phyloP scores from a whole-genome alignment of 2,113 vertebrate species.

The Marmota monax region DNA sequence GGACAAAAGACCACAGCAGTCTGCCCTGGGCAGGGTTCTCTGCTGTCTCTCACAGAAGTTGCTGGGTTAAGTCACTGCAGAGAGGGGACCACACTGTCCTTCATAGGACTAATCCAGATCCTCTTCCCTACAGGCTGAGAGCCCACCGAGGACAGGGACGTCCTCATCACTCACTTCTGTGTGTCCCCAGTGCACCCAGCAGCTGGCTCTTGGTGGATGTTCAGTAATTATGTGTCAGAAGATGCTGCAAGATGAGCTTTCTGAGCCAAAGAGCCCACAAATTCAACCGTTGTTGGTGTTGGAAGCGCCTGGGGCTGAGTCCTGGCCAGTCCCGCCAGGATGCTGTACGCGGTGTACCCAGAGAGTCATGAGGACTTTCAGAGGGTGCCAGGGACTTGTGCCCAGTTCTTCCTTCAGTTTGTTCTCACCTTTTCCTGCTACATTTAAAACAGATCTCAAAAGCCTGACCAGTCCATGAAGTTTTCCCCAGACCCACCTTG shows the following conservation, averaged over 20 bases:
- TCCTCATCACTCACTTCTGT: background rate
- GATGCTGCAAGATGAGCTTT: fast-evolving
- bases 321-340: background rate
- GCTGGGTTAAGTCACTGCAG: fast-evolving
- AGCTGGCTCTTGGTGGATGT: background rate
- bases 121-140: background rate
- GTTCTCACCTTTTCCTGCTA: background rate
- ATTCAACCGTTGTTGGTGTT: background rate
- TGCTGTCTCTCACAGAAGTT: background rate
- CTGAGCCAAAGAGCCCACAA: background rate
- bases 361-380: background rate
- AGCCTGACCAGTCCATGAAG: background rate
- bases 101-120: fast-evolving
- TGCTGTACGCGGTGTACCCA: background rate
- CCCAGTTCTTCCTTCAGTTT: background rate
- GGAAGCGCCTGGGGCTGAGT: background rate
- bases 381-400: background rate
- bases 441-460: background rate
- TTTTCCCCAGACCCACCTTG: background rate
- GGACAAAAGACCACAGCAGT: no score
- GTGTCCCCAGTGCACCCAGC: fast-evolving
- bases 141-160: no score
- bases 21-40: no score
- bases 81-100: background rate
- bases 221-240: background rate